Conservation (phyloP, 2,797 vertebrate genomes). For the Acrossocheilus wenchowensis region DNA sequence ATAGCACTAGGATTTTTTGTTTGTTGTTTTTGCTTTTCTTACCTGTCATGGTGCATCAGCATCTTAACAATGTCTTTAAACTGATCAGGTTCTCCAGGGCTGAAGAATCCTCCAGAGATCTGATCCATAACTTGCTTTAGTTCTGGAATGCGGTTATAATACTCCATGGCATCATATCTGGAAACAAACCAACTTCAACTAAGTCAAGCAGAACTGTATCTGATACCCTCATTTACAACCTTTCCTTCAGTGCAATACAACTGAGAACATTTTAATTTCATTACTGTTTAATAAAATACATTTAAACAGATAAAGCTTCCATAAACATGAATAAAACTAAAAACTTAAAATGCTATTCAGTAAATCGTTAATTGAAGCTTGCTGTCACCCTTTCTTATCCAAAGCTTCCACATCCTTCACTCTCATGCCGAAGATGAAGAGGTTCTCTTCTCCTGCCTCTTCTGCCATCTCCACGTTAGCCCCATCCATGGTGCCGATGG, state of each 20-base stretch:
- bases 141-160: constrained; percentile 87
- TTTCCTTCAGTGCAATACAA: background rate
- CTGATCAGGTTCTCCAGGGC: constrained; percentile 82
- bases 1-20: background rate
- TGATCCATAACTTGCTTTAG: constrained; percentile 87
- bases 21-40: constrained; percentile 6
- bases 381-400: constrained; percentile 82
- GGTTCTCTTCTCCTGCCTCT: constrained; percentile 87
- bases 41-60: constrained; percentile 93
- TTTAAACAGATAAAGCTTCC: background rate
- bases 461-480: constrained; percentile 95
- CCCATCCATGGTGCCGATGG: constrained; percentile 92
- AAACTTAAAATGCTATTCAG: constrained; percentile 41
- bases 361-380: background rate
- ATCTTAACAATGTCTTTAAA: constrained; percentile 92
- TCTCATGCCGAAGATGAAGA: constrained; percentile 94
- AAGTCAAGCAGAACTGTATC: background rate
- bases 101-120: constrained; percentile 86
- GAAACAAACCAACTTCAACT: constrained; percentile 2
- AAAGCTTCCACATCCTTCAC: constrained; percentile 87
- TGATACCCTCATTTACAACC: background rate
- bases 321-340: background rate
- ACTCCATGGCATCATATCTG: constrained; percentile 86
- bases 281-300: background rate
- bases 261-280: background rate